A percentile compares a stretch with the other conserved stretches of the same genome.
phyloP scores from a whole-genome alignment of 2,113 vertebrate species.

The Trachemys scripta region DNA sequence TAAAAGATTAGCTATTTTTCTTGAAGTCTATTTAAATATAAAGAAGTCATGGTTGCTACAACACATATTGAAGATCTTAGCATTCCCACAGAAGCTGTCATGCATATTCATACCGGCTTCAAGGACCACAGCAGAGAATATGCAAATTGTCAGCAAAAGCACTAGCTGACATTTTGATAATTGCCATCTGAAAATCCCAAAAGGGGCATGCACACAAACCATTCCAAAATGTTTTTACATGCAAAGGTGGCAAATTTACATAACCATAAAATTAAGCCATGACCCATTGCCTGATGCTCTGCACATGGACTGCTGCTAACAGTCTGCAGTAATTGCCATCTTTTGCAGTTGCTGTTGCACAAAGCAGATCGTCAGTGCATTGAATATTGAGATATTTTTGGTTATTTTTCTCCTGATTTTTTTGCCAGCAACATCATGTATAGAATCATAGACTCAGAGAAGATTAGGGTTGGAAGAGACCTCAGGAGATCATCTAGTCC shows the following conservation, averaged over 20 bases:
- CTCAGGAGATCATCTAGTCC: too few relatives aligned
- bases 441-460: too few relatives aligned
- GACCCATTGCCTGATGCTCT: not conserved
- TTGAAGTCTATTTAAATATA: not conserved
- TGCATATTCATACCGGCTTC: slow-evolving; percentile 74
- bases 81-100: not conserved
- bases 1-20: not conserved
- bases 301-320: not conserved
- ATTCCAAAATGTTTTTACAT: not conserved
- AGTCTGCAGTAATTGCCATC: not conserved
- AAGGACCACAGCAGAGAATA: slow-evolving; percentile 64
- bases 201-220: slow-evolving; percentile 9
- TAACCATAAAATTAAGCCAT: not conserved
- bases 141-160: slow-evolving; percentile 65
- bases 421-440: not conserved
- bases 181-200: slow-evolving; percentile 61
- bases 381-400: not conserved
- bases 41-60: not conserved
- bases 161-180: slow-evolving; percentile 72
- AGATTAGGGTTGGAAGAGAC: too few relatives aligned
- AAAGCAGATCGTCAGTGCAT: not conserved
- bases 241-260: not conserved
- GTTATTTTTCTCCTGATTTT: not conserved
- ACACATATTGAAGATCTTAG: not conserved
- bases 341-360: not conserved